Percentiles rank a stretch among this genome's conserved stretches.
These are phyloP conservation scores for Mythimna albipuncta DNA, from an alignment of 2,888 invertebrate genomes.

Conservation along the genomic window DNA sequence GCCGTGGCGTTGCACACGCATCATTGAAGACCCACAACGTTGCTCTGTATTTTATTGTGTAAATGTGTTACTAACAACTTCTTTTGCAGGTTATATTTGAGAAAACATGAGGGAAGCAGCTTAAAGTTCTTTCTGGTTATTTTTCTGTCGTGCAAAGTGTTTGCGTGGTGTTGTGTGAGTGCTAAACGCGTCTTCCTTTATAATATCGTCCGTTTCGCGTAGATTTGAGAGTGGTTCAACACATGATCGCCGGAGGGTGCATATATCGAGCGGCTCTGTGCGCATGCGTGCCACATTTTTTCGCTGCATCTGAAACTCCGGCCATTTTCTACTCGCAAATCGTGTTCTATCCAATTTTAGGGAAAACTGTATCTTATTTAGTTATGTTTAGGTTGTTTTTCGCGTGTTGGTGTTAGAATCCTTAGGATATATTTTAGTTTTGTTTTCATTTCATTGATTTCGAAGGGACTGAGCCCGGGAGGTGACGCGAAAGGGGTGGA, in stretches of 20 bases:
- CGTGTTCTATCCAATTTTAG: conserved; percentile 63
- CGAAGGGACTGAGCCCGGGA: conserved; percentile 17
- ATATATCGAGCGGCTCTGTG: conserved; percentile 85
- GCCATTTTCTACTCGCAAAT: conserved; percentile 85
- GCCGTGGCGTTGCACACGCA: conserved; percentile 77
- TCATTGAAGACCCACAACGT: conserved; percentile 44
- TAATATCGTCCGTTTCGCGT: conserved; percentile 20
- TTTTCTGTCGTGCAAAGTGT: conserved; percentile 51
- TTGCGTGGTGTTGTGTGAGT: conserved; percentile 58
- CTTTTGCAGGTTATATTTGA: conserved; percentile 60
- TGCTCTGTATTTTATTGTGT: conserved; percentile 32
- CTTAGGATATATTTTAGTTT: conserved; percentile 26
- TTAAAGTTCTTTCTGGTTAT: conserved; percentile 20
- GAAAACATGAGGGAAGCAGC: conserved; percentile 42
- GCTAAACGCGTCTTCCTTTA: conserved; percentile 26
- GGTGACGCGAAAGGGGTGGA: conserved; percentile 33
- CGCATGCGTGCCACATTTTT: conserved; percentile 88
- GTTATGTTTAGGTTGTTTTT: conserved; percentile 47
- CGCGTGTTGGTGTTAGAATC: conserved; percentile 19
- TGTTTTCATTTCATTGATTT: conserved; percentile 53
- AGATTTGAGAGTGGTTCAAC: conserved; percentile 67
- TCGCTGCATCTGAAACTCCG: conserved; percentile 80
- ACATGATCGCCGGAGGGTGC: conserved; percentile 82
- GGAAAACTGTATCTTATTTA: conserved; percentile 47
- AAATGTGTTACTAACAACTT: conserved; percentile 50